Conservation (phyloP, 2,888 invertebrate genomes). For the Hoplodrina blanda region DNA sequence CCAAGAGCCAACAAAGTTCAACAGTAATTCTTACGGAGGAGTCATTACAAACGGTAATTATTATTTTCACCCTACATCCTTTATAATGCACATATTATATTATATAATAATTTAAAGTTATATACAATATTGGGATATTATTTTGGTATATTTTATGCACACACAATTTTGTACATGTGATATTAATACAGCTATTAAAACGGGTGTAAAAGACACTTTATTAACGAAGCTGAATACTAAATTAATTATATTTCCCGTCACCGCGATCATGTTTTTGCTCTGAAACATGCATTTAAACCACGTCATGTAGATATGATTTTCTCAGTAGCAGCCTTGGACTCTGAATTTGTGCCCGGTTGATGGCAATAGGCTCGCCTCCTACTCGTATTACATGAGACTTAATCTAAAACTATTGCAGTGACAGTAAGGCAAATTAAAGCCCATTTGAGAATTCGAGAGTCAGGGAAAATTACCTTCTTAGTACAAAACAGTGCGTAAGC, state of each 20-base stretch:
- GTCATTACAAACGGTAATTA: constrained; percentile 84
- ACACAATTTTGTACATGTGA: neutral
- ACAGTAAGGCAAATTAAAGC: neutral
- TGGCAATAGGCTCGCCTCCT: no score
- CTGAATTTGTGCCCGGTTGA: no score
- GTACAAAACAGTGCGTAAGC: constrained; percentile 43
- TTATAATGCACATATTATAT: constrained; percentile 1
- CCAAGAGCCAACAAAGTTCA: constrained; percentile 84
- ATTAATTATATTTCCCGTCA: no score
- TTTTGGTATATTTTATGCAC: neutral
- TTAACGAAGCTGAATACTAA: no score
- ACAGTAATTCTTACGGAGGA: constrained; percentile 81
- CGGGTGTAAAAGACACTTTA: no score
- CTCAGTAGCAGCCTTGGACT: no score
- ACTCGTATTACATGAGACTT: no score
- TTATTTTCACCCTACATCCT: constrained; percentile 41
- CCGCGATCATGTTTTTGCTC: no score
- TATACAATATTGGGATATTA: constrained; percentile 6
- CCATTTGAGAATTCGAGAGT: neutral
- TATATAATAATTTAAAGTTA: neutral
- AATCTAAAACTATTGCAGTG: no score
- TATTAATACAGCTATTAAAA: no score
- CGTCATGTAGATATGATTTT: no score
- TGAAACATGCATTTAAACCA: no score
- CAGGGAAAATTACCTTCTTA: constrained; percentile 1